A percentile compares a stretch with the other conserved stretches of the same genome.
Evolutionary conservation across 2,888 invertebrate genomes (phyloP).

Genomic region (Pogonocherus hispidulus): DNA sequence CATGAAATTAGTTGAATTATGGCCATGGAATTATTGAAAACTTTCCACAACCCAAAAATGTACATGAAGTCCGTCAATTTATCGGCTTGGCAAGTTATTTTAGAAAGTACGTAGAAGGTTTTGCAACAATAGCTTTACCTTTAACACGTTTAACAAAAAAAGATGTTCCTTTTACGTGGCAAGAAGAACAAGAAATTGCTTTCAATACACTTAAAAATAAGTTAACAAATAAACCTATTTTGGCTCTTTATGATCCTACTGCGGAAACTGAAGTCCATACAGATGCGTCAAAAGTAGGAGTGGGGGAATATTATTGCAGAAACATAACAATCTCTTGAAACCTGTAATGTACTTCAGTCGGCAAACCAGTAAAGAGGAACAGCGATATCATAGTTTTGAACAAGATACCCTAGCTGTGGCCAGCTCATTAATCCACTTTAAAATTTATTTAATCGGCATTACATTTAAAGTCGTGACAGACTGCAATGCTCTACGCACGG

Average conservation of each 20-base stretch:
- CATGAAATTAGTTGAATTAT: background rate
- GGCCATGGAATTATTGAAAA: conserved; percentile 1
- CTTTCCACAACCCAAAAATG: conserved; percentile 1
- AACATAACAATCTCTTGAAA: conserved; percentile 20
- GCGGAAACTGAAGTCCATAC: conserved; percentile 46
- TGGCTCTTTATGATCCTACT: conserved; percentile 44
- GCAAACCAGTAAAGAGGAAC: conserved; percentile 32
- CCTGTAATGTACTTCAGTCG: conserved; percentile 27
- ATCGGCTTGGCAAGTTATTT: conserved; percentile 40
- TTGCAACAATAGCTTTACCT: conserved; percentile 46
- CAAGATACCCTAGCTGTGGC: conserved; percentile 43
- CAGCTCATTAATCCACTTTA: conserved; percentile 30
- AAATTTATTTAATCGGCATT: conserved; percentile 34
- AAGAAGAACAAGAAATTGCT: conserved; percentile 6
- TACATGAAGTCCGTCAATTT: background rate
- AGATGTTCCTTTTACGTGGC: conserved; percentile 31
- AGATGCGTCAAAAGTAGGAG: conserved; percentile 41
- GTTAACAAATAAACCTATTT: conserved; percentile 37
- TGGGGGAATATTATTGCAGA: conserved; percentile 37
- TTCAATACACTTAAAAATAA: conserved; percentile 22
- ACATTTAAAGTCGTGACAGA: conserved; percentile 27
- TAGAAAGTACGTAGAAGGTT: conserved; percentile 48
- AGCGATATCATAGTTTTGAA: conserved; percentile 36
- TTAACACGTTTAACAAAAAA: conserved; percentile 47
- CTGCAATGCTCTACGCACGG: conserved; percentile 44